Conservation (phyloP, 2,113 vertebrate species). For the Pluvianellus socialis region DNA sequence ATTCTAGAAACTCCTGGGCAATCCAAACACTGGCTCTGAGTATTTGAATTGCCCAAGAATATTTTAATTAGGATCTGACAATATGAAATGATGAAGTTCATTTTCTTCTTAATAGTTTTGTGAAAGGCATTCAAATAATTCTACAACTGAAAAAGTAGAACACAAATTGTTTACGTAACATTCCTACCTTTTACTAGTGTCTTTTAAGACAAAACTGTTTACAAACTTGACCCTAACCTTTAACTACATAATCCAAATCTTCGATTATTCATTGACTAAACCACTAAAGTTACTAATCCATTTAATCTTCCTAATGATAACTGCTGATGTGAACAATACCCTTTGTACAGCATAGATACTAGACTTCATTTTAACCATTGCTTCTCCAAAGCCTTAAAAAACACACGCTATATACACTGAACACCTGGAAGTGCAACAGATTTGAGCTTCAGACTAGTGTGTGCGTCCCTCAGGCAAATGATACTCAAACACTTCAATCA, state of each 20-base stretch:
- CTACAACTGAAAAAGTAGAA: neutral
- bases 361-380: neutral
- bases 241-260: neutral
- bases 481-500: neutral
- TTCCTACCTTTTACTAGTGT: neutral
- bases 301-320: neutral
- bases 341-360: neutral
- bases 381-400: neutral
- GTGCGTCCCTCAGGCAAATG: neutral
- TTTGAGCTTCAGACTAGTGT: neutral
- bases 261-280: neutral
- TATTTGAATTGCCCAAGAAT: neutral
- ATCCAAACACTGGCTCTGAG: neutral
- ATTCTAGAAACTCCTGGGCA: neutral
- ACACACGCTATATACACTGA: neutral
- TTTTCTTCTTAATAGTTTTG: neutral
- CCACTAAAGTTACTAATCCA: neutral
- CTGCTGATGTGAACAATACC: neutral
- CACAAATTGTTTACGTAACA: neutral
- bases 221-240: neutral
- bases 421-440: neutral
- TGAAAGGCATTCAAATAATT: neutral
- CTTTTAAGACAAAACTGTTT: neutral
- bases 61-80: neutral
- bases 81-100: neutral